A percentile compares a stretch with the other conserved stretches of the same genome.
These are phyloP conservation scores for Pogonocichla stellata DNA, from an alignment of 2,113 vertebrate species.

Conservation along the genomic window DNA sequence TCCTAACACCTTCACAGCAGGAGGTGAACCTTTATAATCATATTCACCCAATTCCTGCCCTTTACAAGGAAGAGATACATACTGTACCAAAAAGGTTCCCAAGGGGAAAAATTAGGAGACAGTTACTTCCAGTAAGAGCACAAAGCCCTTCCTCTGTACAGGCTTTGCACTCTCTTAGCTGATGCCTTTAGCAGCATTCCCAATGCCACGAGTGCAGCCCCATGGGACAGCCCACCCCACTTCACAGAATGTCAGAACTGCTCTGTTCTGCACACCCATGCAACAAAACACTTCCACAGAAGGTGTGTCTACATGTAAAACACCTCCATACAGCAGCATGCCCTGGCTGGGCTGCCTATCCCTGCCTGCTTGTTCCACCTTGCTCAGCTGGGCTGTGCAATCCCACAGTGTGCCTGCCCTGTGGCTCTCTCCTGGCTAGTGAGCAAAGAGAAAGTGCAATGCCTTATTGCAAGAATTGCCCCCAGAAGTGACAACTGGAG, in stretches of 20 bases:
- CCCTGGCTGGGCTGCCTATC: neutral
- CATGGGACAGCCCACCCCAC: fast-evolving
- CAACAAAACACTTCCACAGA: neutral
- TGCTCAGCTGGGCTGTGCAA: fast-evolving
- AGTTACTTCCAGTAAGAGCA: neutral
- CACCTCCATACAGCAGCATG: neutral
- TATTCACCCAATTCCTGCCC: neutral
- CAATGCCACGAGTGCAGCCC: neutral
- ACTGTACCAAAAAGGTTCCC: neutral
- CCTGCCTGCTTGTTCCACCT: neutral
- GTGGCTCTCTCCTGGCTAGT: neutral
- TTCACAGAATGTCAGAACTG: neutral
- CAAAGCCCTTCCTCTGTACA: neutral
- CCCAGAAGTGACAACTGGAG: neutral
- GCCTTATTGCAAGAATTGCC: neutral
- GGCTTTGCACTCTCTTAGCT: neutral
- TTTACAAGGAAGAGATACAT: neutral
- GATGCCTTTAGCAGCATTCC: neutral
- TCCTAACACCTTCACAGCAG: neutral
- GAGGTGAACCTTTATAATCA: neutral
- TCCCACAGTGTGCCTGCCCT: neutral
- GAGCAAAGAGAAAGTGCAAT: fast-evolving
- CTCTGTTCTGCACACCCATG: neutral
- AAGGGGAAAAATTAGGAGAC: neutral
- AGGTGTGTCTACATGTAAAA: neutral